Conservation (phyloP, 2,888 invertebrate genomes). For the Rhamphomyia laevipes region DNA sequence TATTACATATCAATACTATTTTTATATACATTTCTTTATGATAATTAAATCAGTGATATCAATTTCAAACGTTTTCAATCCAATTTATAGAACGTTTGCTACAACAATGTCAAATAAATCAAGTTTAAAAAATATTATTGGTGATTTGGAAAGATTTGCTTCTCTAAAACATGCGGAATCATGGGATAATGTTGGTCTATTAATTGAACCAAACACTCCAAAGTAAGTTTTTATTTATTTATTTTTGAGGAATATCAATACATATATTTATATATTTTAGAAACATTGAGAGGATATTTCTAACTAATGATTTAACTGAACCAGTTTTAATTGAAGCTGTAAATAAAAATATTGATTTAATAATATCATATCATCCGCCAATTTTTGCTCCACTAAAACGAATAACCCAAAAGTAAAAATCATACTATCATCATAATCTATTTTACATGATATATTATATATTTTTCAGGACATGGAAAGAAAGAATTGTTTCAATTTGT, state of each 20-base stretch:
- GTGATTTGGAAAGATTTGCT: slow-evolving; percentile 55
- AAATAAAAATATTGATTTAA: slow-evolving; percentile 54
- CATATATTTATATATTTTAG: slow-evolving; percentile 19
- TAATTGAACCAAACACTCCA: slow-evolving; percentile 64
- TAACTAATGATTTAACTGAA: slow-evolving; percentile 90
- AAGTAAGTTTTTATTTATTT: slow-evolving; percentile 31
- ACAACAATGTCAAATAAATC: no score
- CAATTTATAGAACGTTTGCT: no score
- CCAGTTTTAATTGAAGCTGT: slow-evolving; percentile 75
- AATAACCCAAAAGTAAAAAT: slow-evolving; percentile 59
- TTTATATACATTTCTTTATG: no score
- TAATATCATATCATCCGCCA: slow-evolving; percentile 93
- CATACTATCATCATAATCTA: slow-evolving; percentile 3
- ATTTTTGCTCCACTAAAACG: slow-evolving; percentile 77
- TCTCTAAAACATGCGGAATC: slow-evolving; percentile 59
- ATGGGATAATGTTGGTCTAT: slow-evolving; percentile 93
- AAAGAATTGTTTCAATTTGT: slow-evolving; percentile 66
- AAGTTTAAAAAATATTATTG: slow-evolving; percentile 35
- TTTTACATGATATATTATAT: neutral
- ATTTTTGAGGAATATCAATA: neutral
- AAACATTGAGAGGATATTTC: slow-evolving; percentile 51
- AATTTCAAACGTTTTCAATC: no score
- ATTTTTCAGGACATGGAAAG: slow-evolving; percentile 55
- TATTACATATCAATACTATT: no score
- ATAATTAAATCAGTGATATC: no score